Base-by-base conservation (phyloP, 2,797 vertebrate genomes). In the Sebastes oblongus region DNA sequence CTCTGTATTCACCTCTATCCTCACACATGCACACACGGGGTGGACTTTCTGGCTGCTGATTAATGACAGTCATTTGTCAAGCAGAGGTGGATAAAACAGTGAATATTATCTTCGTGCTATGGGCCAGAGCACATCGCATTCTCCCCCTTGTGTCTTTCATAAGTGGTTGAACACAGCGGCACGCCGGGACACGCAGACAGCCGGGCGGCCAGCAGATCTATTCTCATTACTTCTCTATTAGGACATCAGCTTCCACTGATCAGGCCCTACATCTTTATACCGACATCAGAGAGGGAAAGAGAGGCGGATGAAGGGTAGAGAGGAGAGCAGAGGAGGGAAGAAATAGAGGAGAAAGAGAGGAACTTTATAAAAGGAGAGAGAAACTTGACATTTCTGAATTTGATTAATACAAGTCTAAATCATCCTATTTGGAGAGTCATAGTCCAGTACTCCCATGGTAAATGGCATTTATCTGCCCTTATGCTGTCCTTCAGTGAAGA, bases 81-180 rank as follows among this genome's bases (percentile, higher is more conserved):
- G 91, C 92, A 88, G 90, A 91, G 90, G 88, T 91, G 92, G 93
- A 94, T 94, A 91, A 94, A 94, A 93, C 89, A 90, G 85, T 87
- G 93, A 94, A 94, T 94, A 94, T 95, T 94, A 94, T 95, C 92
- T 93, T 92, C 93, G 89, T 84, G 84, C 89, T 93, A 91, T 92
- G 86, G 89, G 90, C 88, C 88, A 75, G 84, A 88, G 89, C 86
- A 86, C 87, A 90, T 90, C 88, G 70, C 86, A 55, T 86, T 77
- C 88, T 81, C 86, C 89, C 87, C 72, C 86, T 80, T 50, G 27
- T 91, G 93, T 93, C 91, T 93, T 94, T 94, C 90, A 93, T 94
- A 94, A 94, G 91, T 89, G 93, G 91, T 86, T 93, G 92, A 93
- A 86, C 91, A 94, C 86, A 62, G 89, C 74, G 10, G 83, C 91